Conservation (phyloP, 1,140 invertebrate species). For the Zaprionus lachaisei region DNA sequence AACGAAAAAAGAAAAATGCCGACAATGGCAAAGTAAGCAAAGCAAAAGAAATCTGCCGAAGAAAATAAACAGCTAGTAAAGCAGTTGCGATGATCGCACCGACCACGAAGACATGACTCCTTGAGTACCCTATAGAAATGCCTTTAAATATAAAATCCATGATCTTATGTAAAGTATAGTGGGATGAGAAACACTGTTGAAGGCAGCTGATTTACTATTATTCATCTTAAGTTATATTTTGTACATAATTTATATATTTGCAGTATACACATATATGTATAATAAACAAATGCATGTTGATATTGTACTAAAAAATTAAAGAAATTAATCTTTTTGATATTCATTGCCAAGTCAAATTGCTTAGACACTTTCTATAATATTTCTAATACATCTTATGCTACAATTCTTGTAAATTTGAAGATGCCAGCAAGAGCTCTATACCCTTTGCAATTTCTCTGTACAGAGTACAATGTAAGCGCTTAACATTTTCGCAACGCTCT, state of each 20-base stretch:
- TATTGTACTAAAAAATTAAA: too few species aligned
- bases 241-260: background rate
- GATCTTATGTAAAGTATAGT: background rate
- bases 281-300: too few species aligned
- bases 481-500: conserved; percentile 69
- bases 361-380: too few species aligned
- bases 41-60: conserved; percentile 45
- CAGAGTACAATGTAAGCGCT: conserved; percentile 20
- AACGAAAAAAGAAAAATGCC: conserved; percentile 68
- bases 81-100: background rate
- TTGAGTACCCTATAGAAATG: background rate
- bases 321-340: too few species aligned
- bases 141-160: background rate
- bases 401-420: background rate
- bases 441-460: background rate
- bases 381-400: too few species aligned
- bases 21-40: conserved; percentile 55
- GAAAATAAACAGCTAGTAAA: conserved; percentile 25
- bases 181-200: too few species aligned
- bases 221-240: background rate
- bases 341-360: too few species aligned
- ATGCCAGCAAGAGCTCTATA: background rate
- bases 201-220: too few species aligned
- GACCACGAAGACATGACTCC: background rate
- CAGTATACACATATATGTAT: background rate